Percentiles rank a stretch among this genome's conserved stretches.
Evolutionary conservation across 1,140 invertebrate species (phyloP).

Genomic region (Ptiloglossa arizonensis): DNA sequence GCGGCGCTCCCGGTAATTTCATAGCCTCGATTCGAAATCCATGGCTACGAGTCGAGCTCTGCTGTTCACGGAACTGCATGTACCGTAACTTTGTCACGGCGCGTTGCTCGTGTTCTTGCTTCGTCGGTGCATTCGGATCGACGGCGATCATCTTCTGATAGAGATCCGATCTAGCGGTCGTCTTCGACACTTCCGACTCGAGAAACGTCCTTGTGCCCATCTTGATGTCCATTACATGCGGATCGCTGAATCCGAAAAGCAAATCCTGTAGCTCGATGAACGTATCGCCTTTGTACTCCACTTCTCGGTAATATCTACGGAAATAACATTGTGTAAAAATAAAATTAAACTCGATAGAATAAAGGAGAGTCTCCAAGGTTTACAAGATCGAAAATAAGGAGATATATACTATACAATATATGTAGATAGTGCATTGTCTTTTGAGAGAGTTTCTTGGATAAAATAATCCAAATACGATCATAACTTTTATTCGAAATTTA

Average conservation of each 20-base stretch:
- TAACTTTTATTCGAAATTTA: no score
- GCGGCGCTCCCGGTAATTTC: constrained; percentile 89
- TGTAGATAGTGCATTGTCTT: no score
- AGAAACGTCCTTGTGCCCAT: constrained; percentile 96
- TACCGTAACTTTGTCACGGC: constrained; percentile 96
- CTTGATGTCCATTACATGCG: constrained; percentile 96
- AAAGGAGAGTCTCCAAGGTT: no score
- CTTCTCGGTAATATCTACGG: constrained; percentile 89
- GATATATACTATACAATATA: no score
- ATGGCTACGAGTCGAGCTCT: constrained; percentile 95
- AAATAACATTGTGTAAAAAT: background rate
- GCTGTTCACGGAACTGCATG: constrained; percentile 96
- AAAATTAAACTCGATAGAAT: background rate
- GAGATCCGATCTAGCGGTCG: constrained; percentile 88
- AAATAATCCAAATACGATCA: no score
- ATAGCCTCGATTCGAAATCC: constrained; percentile 98
- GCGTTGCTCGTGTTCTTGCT: constrained; percentile 88
- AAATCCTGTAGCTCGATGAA: constrained; percentile 96
- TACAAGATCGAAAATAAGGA: no score
- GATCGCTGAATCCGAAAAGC: constrained; percentile 91
- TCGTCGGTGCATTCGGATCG: constrained; percentile 92
- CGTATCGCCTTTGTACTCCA: constrained; percentile 92
- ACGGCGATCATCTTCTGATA: constrained; percentile 97
- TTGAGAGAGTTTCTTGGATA: no score
- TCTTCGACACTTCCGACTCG: constrained; percentile 95